phyloP scores from a whole-genome alignment of 2,113 vertebrate genomes.

The Ctenodactylus gundi region DNA sequence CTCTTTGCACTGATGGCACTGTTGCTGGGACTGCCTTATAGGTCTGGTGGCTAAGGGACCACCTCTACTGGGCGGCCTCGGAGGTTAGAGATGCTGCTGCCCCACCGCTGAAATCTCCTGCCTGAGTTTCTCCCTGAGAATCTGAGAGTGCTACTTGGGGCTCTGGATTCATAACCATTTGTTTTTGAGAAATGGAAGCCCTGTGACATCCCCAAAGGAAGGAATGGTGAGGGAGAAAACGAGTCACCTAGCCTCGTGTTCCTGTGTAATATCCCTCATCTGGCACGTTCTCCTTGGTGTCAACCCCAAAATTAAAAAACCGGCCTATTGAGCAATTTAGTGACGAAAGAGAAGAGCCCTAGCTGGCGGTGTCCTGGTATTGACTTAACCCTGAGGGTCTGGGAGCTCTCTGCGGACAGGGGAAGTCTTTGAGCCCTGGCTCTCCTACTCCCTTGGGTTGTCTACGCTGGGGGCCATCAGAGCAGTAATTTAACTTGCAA shows the following conservation, averaged over 20 bases:
- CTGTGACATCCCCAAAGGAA: background rate
- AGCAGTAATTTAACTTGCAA: constrained; percentile 62
- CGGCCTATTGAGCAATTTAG: background rate
- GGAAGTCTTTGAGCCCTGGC: background rate
- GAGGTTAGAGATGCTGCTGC: background rate
- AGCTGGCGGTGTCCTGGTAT: background rate
- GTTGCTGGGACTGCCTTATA: background rate
- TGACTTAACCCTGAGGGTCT: background rate
- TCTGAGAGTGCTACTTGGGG: background rate
- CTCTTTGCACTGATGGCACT: background rate
- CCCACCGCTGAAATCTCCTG: background rate
- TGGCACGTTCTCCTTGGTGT: background rate
- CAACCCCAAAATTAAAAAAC: background rate
- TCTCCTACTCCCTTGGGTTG: background rate
- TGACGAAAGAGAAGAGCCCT: background rate
- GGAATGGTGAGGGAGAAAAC: background rate
- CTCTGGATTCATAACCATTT: background rate
- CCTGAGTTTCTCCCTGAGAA: background rate
- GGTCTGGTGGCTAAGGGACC: background rate
- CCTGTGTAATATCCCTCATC: background rate
- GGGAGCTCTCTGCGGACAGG: background rate
- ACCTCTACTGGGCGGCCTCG: background rate
- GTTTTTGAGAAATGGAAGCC: background rate
- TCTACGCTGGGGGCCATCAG: background rate
- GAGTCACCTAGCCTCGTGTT: background rate